Evolutionary conservation across 1,140 invertebrate genomes (phyloP), one percentile per base, ranked within the genome.

Genomic region (Atta cephalotes): DNA sequence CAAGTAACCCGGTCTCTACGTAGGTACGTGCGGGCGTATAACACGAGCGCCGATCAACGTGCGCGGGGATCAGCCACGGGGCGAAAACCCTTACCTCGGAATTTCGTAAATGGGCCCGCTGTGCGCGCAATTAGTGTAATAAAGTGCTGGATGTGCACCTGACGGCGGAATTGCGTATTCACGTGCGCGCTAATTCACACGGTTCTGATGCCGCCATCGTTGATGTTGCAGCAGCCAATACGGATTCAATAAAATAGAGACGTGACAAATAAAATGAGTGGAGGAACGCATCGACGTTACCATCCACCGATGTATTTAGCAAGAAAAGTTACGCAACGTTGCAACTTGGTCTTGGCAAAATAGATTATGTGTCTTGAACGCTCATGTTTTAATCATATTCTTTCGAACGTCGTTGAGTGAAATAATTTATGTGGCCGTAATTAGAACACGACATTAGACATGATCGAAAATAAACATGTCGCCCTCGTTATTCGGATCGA

Each of bases 1-100:
- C 63, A 16, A 72, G 72, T 77, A 77, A 87, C 39, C 56, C n/a
- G 28, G n/a, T 45, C 25, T 39, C 60, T 21, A 51, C 14, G 10
- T 63, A 31, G 18, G 31, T 49, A 70, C 18, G 45, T 14, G 39
- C 4, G 45, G 70, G 16, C 62, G 39, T 45, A 60, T 74, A 86
- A 79, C 58, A 53, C 45, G 74, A 9, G 56, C 68, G 56, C 49
- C 51, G 78, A 82, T 82, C 80, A 82, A 81, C 78, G 31, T 9
- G 80, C 68, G 31, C 77, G 49, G 12, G 49, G 58, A 49, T 39
- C 49, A 6, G 76, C 76, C 31, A 71, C 31, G 53, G 68, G 56
- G 82, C 74, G 82, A 87, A 86, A 89, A 79, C 78, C 85, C 79
- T 90, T 89, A 89, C 74, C 72, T 89, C 80, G 88, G 88, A 89